phyloP scores from a whole-genome alignment of 2,113 vertebrate genomes.

The Leiothrix lutea region DNA sequence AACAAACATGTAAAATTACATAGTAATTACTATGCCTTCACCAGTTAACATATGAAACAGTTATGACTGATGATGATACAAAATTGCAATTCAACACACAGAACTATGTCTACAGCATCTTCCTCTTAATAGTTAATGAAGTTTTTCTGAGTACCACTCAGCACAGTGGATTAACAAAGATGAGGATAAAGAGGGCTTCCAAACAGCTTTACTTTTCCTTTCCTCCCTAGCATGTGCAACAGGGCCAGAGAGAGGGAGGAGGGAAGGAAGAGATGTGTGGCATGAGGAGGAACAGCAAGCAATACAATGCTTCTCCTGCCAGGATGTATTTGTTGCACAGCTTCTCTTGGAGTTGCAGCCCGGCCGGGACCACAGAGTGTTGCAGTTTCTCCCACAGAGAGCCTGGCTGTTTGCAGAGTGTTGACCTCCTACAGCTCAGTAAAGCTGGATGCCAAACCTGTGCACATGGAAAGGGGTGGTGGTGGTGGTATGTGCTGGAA shows the following conservation, averaged over 20 bases:
- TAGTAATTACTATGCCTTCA: background rate
- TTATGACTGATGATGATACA: background rate
- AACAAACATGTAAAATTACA: background rate
- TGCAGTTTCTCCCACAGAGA: too few species aligned
- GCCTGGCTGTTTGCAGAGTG: background rate
- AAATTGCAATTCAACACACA: background rate
- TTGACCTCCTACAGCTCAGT: rapidly evolving
- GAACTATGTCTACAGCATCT: background rate
- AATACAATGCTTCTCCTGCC: background rate
- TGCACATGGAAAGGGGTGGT: rapidly evolving
- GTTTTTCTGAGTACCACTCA: background rate
- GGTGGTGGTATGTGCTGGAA: background rate
- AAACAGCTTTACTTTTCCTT: background rate
- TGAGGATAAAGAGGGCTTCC: background rate
- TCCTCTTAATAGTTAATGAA: constrained; percentile 19
- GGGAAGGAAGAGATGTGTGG: background rate
- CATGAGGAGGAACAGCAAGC: background rate
- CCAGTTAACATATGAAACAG: background rate
- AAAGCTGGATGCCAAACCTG: background rate
- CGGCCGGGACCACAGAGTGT: rapidly evolving
- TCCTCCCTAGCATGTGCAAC: background rate
- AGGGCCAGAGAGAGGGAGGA: background rate
- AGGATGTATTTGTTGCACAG: background rate
- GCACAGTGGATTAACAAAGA: background rate
- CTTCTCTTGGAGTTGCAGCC: background rate